Conservation (phyloP, 2,113 vertebrate genomes). For the Crotalus helleri region DNA sequence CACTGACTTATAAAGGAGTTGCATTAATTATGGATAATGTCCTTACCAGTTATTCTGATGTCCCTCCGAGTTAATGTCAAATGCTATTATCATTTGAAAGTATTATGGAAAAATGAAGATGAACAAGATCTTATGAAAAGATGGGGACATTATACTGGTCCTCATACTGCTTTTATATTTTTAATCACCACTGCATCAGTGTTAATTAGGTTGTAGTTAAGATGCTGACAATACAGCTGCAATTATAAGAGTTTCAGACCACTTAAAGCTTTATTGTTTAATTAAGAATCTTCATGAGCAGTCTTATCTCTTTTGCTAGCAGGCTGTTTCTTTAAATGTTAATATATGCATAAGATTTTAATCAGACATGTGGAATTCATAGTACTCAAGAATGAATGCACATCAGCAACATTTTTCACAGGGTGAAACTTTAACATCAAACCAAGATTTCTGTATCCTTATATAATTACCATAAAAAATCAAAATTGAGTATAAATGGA, state of each 20-base stretch:
- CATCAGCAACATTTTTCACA: constrained; percentile 38
- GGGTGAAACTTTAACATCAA: constrained; percentile 55
- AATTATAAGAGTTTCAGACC: constrained; percentile 30
- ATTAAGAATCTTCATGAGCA: constrained; percentile 51
- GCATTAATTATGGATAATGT: not conserved
- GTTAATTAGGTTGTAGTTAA: constrained; percentile 10
- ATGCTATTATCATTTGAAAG: not conserved
- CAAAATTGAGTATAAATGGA: constrained; percentile 27
- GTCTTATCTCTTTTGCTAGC: constrained; percentile 54
- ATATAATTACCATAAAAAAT: constrained; percentile 36
- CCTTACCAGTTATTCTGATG: not conserved
- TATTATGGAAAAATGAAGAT: not conserved
- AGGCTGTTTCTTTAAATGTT: constrained; percentile 67
- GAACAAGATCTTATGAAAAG: not conserved
- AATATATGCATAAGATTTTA: constrained; percentile 68
- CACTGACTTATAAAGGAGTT: not conserved
- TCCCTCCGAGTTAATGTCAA: not conserved
- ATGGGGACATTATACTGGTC: not conserved
- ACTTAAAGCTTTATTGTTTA: constrained; percentile 62
- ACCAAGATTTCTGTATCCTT: constrained; percentile 52
- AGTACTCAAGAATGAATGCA: constrained; percentile 46
- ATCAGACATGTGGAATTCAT: constrained; percentile 42
- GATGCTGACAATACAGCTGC: not conserved
- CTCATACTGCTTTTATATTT: constrained; percentile 7
- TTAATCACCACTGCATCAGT: not conserved